Evolutionary conservation across 2,113 vertebrate genomes (phyloP), one percentile per base, ranked within the genome.

Genomic region (Hydrochoerus hydrochaeris): DNA sequence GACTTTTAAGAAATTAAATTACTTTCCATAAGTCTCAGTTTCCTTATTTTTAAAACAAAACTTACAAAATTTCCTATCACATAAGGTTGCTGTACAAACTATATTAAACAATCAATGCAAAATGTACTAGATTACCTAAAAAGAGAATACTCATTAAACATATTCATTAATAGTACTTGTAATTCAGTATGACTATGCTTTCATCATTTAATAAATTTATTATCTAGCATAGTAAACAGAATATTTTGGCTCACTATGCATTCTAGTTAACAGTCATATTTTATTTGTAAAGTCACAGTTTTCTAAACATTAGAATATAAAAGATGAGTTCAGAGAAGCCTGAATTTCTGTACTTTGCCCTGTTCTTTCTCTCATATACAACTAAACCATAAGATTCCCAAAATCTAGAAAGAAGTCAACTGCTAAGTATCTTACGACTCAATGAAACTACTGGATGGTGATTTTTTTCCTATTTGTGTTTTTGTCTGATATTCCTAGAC

Each of bases 131-230:
- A 85, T 46, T 77, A 69, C 14, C 46, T 92, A 85, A 24, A 57
- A 10, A 91, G 22, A 84, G 38, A 91, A 93, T 28, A 80, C 19
- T 94, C 65, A n/a, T 71, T 75, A 94, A 92, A 77, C 85, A 86
- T 85, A 85, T 91, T 94, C 73, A 32, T 58, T 97, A 77, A 90
- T 77, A 77, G n/a, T 60, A 69, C 35, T 54, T 86, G 46, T 22
- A 24, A 71, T n/a, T 54, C 22, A 75, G 12, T 54, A 41, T 89
- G 12, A 52, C 17, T 49, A 81, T 67, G 35, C 5, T 82, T 92
- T 85, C 7, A 85, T 67, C 92, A 94, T 89, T 73, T 88, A 91
- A 92, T 81, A 77, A 73, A 69, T 1, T 69, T 22, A 85, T 58
- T 75, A 54, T 62, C 10, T 67, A 69, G 4, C 60, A 82, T 69